Evolutionary conservation across 2,888 invertebrate species (phyloP), one percentile per base, ranked within the genome.

Genomic region (Ectobius pallidus): DNA sequence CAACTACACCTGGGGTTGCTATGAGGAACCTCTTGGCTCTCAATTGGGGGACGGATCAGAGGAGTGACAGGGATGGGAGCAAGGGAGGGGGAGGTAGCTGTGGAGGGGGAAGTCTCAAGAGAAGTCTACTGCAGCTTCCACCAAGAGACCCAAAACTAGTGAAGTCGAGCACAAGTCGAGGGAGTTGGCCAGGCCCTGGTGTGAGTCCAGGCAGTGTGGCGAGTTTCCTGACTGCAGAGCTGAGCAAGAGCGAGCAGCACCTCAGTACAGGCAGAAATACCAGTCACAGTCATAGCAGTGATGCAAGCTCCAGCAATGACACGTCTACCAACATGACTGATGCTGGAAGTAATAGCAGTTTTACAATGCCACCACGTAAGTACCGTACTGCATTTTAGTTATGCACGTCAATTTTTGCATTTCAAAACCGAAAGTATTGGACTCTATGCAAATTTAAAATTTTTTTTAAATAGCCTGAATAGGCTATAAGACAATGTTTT

Each of bases 171-270:
- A 91, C 92, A 0, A 92, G 93, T 0, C 86, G 94, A 62, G 94
- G 94, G 0, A 93, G 93, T 2, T 95, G 94, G 94, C 94, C 94
- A 0, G 94, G 94, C 0, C 94, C 94, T 0, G 91, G 90, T 55
- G 82, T 85, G 4, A 85, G 77, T 39, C 74, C 74, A 1, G 73
- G 72, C n/a, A 71, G 74, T 30, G 73, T 73, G 11, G 73, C 71
- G n/a, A 72, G 74, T 49, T 80, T 88, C 65, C 77, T 85, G 3
- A 87, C 87, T 71, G 88, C 90, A 1, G 94, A 94, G 78, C 90
- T 94, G 78, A 94, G 94, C 77, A 93, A 94, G 81, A 94, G 94
- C 32, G 94, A 94, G 78, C 94, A 94, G 79, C 72, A 71, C 71
- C 69, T 73, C 63, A 83, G 58, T 7, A 67, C 55, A n/a, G 83